These are phyloP conservation scores for Dendrolimus punctatus DNA, from an alignment of 1,140 invertebrate genomes.

Conservation along the genomic window DNA sequence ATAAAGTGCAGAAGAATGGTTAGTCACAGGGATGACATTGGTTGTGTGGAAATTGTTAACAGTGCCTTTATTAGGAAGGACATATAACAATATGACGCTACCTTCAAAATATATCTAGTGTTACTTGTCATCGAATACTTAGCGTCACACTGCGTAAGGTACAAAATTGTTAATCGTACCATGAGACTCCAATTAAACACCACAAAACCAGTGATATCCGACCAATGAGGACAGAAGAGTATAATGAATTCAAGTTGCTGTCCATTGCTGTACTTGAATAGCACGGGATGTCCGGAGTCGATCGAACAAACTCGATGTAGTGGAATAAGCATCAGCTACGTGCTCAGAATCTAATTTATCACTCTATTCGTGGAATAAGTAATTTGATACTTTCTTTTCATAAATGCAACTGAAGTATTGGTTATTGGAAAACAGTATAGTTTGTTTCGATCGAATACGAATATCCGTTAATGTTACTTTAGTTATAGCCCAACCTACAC, in stretches of 20 bases:
- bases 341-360: constrained; percentile 1
- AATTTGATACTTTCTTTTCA: no score
- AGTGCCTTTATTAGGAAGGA: constrained; percentile 13
- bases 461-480: constrained; percentile 1
- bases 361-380: no score
- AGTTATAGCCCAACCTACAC: neutral
- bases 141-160: constrained; percentile 9
- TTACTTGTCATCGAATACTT: constrained; percentile 2
- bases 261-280: constrained; percentile 42
- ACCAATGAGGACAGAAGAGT: constrained; percentile 46
- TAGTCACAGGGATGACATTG: constrained; percentile 60
- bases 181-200: constrained; percentile 33
- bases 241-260: constrained; percentile 40
- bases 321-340: constrained; percentile 4
- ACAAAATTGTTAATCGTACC: constrained; percentile 23
- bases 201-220: constrained; percentile 39
- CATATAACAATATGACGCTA: constrained; percentile 14
- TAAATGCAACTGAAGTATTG: no score
- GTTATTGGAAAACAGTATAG: neutral
- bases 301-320: constrained; percentile 6
- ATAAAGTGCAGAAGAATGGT: constrained; percentile 49
- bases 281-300: constrained; percentile 22
- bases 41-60: constrained; percentile 36
- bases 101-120: neutral
- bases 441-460: constrained; percentile 6